Conservation (phyloP, 2,113 vertebrate genomes). For the Cephalophus harveyi region DNA sequence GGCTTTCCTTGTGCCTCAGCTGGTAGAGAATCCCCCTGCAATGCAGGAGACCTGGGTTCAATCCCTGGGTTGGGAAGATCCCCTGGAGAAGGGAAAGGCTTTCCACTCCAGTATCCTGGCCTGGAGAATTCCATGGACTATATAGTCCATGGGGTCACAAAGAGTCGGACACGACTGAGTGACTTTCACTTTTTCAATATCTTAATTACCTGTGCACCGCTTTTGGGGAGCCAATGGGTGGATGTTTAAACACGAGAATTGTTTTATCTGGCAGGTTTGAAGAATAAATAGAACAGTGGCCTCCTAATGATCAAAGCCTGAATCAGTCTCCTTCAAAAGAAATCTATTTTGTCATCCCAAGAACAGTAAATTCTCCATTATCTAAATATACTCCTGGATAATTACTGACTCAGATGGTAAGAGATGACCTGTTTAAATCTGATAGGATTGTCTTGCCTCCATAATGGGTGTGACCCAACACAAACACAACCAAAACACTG, state of each 20-base stretch:
- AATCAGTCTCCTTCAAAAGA: not conserved
- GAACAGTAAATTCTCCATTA: not conserved
- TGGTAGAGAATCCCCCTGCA: not conserved
- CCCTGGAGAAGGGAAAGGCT: not conserved
- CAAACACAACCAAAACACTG: not conserved
- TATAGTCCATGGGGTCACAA: not conserved
- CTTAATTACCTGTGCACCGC: not conserved
- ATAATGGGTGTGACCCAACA: not conserved
- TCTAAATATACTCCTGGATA: not conserved
- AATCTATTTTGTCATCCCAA: not conserved
- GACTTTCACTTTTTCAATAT: not conserved
- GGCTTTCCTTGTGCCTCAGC: not conserved
- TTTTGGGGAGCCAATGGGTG: not conserved
- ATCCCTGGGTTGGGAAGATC: not conserved
- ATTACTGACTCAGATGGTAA: not conserved
- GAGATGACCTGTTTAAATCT: not conserved
- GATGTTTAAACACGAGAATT: not conserved
- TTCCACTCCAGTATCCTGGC: not conserved
- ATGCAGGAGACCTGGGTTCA: not conserved
- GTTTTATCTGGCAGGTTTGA: not conserved
- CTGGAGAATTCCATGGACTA: not conserved
- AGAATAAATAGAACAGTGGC: not conserved
- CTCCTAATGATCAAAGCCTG: not conserved
- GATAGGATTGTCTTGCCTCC: not conserved
- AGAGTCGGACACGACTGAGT: rapidly evolving